Base-by-base conservation (phyloP, 2,797 vertebrate species). In the Setipinna tenuifilis region DNA sequence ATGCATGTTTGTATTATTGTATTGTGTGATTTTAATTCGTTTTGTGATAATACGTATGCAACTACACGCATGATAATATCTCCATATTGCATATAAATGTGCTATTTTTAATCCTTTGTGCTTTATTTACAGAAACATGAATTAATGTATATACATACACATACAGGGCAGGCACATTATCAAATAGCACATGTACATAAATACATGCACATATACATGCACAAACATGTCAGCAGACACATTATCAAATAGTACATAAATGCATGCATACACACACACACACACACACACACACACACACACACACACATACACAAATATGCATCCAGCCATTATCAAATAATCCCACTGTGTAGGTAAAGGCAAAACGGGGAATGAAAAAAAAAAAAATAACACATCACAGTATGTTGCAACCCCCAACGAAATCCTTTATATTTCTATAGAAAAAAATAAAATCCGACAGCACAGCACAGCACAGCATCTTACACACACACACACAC, bases 401-500 rank as follows among this genome's bases (percentile, higher is more conserved):
- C 50, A 54, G 50, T 54, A 3, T 54, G 50, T 54, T 54, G 50
- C 14, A 54, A 54, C 50, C 50, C 50, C 50, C 50, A 54, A 54
- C 1, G 14, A 54, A 54, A 54, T 9, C 50, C 50, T 54, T 54
- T 54, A 54, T 54, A 54, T 14, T 91, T 90, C 92, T 89, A 92
- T 90, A 91, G 88, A 90, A 93, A 93, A 93, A 94, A 93, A 90
- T 87, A 91, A 93, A 92, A 54, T 54, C 93, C 95, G 94, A 92
- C 50, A 54, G 50, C 50, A 75, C 28, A 95, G 95, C 96, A 92
- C 50, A 54, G 50, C 50, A 75, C 28, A 95, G 95, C 96, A 95
- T 96, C 95, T 96, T 95, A 96, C 97, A 96, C 96, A 97, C 97
- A 97, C 96, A 97, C 97, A 97, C 96, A 97, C 97, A 97, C 96